Percentiles rank a stretch among this genome's conserved stretches.
Evolutionary conservation across 2,888 invertebrate species (phyloP).

Genomic region (Drosophila merina): DNA sequence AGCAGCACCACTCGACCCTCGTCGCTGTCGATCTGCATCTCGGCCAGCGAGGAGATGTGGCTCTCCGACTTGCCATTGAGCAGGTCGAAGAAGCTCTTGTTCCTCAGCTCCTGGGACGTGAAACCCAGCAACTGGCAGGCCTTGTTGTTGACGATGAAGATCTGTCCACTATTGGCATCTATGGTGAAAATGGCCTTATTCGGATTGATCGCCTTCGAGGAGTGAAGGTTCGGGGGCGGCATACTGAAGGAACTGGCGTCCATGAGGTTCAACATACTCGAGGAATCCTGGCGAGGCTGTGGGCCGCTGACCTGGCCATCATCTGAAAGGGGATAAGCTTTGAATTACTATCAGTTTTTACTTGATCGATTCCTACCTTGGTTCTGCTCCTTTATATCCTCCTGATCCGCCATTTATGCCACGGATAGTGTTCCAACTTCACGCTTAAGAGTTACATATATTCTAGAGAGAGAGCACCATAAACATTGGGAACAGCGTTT

Average conservation of each 20-base stretch:
- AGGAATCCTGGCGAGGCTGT: slow-evolving; percentile 22
- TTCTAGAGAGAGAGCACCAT: slow-evolving; percentile 23
- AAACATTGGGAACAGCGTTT: slow-evolving; percentile 37
- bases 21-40: slow-evolving; percentile 85
- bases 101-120: slow-evolving; percentile 83
- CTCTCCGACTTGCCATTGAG: slow-evolving; percentile 85
- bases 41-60: slow-evolving; percentile 85
- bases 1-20: slow-evolving; percentile 86
- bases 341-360: background rate
- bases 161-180: slow-evolving; percentile 87
- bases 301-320: slow-evolving; percentile 18
- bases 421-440: slow-evolving; percentile 13
- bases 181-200: slow-evolving; percentile 89
- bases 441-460: slow-evolving; percentile 14
- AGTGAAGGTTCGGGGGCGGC: slow-evolving; percentile 49
- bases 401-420: slow-evolving; percentile 37
- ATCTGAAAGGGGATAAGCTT: slow-evolving; percentile 14
- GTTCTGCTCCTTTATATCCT: slow-evolving; percentile 18
- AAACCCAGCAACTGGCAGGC: slow-evolving; percentile 87
- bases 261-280: slow-evolving; percentile 43
- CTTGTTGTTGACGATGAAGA: slow-evolving; percentile 88
- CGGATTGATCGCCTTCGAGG: slow-evolving; percentile 85
- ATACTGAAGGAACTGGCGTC: slow-evolving; percentile 45
- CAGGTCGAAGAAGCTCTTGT: slow-evolving; percentile 85
- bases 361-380: slow-evolving; percentile 14